A percentile compares a stretch with the other conserved stretches of the same genome.
phyloP scores from a whole-genome alignment of 2,888 invertebrate species.

The Carcina quercana region DNA sequence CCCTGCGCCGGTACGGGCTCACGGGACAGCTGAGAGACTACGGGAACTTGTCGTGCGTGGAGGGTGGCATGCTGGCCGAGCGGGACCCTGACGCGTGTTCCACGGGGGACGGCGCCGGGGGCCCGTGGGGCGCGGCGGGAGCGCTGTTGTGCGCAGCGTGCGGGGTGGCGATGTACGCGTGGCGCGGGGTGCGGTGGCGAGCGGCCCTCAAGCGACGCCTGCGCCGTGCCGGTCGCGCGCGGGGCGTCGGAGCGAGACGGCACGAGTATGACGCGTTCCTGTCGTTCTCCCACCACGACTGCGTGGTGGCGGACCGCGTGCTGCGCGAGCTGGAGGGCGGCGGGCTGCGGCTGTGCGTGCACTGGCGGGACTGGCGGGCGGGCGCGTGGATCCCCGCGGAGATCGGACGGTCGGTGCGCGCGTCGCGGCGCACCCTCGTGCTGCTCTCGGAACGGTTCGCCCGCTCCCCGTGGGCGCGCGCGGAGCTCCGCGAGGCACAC shows the following conservation, averaged over 20 bases:
- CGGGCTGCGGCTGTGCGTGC: slow-evolving; percentile 77
- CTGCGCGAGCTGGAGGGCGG: slow-evolving; percentile 55
- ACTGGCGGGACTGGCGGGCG: slow-evolving; percentile 82
- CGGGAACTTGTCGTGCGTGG: slow-evolving; percentile 12
- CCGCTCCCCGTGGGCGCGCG: slow-evolving; percentile 76
- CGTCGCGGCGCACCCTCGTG: slow-evolving; percentile 55
- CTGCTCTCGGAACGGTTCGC: slow-evolving; percentile 26
- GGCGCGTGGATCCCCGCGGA: slow-evolving; percentile 83
- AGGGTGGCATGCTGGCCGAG: slow-evolving; percentile 9
- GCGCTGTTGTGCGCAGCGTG: neutral
- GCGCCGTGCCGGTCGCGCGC: too few relatives aligned
- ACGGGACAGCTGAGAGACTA: slow-evolving; percentile 15
- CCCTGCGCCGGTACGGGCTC: neutral
- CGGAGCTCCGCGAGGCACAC: slow-evolving; percentile 76
- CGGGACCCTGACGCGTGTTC: slow-evolving; percentile 6
- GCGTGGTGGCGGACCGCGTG: slow-evolving; percentile 73
- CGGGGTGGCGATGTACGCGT: neutral
- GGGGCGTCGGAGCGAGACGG: neutral
- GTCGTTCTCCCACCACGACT: slow-evolving; percentile 85
- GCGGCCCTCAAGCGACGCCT: slow-evolving; percentile 22
- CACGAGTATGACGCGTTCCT: slow-evolving; percentile 85
- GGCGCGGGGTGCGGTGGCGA: neutral
- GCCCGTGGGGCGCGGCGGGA: slow-evolving; percentile 48
- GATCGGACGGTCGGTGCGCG: slow-evolving; percentile 79
- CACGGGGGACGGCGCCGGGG: slow-evolving; percentile 69